Evolutionary conservation across 2,113 vertebrate genomes (phyloP), one percentile per base, ranked within the genome.

Genomic region (Delphinus delphis): DNA sequence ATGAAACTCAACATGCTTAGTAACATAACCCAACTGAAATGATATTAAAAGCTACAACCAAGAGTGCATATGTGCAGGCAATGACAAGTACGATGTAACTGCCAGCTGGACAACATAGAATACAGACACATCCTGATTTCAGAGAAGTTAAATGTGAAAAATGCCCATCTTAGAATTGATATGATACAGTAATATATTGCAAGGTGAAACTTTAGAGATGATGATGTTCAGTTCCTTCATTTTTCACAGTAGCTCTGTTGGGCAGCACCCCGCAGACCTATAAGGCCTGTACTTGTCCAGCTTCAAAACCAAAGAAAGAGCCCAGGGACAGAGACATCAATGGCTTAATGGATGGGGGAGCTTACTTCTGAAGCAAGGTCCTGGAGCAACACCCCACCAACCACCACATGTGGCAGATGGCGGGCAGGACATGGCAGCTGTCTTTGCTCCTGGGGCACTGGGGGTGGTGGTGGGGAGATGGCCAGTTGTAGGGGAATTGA

Each of bases 161-260:
- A 21, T 70, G 15, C 90, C 14, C 18, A 53, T 92, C n/a, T 82
- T 94, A 83, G n/a, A 87, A 90, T 38, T 90, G 20, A 50, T 71
- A 11, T 67, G 87, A 88, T 44, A 88, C 0, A 84, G 23, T 76
- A 90, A 87, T 38, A 44, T 62, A 90, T 58, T 85, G 5, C 33
- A 96, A 85, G 28, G 13, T 94, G 18, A 97, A 95, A 87, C 44
- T 74, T 77, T 84, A 50, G 47, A 88, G 82, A 88, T 77, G 79
- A 90, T 38, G 4, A 47, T 91, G 10, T 62, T 13, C 26, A 74
- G 25, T 90, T 87, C 21, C 25, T 84, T 93, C 70, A 53, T 82
- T 90, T 95, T 84, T 80, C 8, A 84, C 1, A 71, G 38, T 80
- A 47, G 47, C 1, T 77, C 74, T 77, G 47, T 53, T 50, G 31